Percentiles rank a stretch among this genome's conserved stretches.
phyloP scores from a whole-genome alignment of 2,113 vertebrate species.

The Clarias batrachus region DNA sequence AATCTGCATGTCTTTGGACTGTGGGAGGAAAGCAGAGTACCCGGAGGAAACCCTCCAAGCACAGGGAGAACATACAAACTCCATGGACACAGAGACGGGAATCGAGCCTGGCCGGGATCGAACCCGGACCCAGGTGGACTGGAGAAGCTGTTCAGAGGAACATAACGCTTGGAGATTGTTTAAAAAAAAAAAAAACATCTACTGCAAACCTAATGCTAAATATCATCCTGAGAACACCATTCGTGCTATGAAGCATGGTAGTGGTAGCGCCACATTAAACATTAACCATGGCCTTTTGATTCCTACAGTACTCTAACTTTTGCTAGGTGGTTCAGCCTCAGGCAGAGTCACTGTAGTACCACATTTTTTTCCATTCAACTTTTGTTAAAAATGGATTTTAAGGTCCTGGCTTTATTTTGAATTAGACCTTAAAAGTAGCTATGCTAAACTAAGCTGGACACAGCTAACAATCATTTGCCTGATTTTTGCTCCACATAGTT shows the following conservation, averaged over 20 bases:
- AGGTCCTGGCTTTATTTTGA: not conserved
- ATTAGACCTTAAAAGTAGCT: not conserved
- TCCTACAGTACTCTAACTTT: not conserved
- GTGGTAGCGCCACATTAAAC: not conserved
- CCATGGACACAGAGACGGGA: too few relatives aligned
- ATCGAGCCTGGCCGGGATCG: too few relatives aligned
- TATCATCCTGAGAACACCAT: not conserved
- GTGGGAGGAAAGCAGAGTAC: too few relatives aligned
- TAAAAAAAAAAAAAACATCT: not conserved
- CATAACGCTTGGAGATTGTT: not conserved
- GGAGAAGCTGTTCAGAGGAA: not conserved
- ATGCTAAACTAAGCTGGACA: not conserved
- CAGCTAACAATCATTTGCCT: not conserved
- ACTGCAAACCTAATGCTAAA: not conserved
- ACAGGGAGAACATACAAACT: too few relatives aligned
- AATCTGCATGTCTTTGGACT: too few relatives aligned
- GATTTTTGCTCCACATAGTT: not conserved
- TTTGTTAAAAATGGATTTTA: not conserved
- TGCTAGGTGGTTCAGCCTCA: not conserved
- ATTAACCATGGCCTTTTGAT: not conserved
- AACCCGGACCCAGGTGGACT: too few relatives aligned
- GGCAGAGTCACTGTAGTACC: not conserved
- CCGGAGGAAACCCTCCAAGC: too few relatives aligned
- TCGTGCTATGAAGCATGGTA: not conserved
- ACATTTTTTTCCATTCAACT: not conserved